Evolutionary conservation across 1,140 invertebrate genomes (phyloP).

Genomic region (Papilio machaon): DNA sequence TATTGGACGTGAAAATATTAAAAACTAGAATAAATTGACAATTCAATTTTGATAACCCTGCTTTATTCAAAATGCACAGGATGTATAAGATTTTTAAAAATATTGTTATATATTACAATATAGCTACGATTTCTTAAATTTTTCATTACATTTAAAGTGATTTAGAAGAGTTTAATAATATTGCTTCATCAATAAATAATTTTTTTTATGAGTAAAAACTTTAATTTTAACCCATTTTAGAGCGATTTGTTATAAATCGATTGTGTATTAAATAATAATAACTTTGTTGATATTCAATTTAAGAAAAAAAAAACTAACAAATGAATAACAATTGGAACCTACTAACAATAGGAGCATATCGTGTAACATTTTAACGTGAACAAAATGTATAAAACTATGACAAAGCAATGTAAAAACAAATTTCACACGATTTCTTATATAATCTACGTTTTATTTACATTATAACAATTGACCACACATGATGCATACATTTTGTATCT

Average conservation of each 20-base stretch:
- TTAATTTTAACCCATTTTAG: no score
- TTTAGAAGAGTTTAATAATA: not conserved
- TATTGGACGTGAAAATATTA: not conserved
- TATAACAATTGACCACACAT: not conserved
- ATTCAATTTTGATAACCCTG: not conserved
- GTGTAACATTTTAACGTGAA: not conserved
- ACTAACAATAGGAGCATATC: not conserved
- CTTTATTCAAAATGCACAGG: not conserved
- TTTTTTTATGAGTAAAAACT: no score
- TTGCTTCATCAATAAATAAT: not conserved
- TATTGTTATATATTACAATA: slow-evolving; percentile 8
- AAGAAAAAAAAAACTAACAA: not conserved
- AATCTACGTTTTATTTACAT: slow-evolving; percentile 3
- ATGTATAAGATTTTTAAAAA: not conserved
- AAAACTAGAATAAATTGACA: not conserved
- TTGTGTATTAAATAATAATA: no score
- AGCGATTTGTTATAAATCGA: no score
- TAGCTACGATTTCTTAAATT: not conserved
- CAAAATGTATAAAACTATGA: not conserved
- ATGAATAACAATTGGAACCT: not conserved
- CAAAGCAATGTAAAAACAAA: not conserved
- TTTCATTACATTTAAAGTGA: not conserved
- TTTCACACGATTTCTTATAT: not conserved
- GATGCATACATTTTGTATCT: slow-evolving; percentile 5
- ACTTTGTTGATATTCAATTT: no score